Evolutionary conservation across 2,888 invertebrate genomes (phyloP), one percentile per base, ranked within the genome.

Genomic region (Conchocele bisecta): DNA sequence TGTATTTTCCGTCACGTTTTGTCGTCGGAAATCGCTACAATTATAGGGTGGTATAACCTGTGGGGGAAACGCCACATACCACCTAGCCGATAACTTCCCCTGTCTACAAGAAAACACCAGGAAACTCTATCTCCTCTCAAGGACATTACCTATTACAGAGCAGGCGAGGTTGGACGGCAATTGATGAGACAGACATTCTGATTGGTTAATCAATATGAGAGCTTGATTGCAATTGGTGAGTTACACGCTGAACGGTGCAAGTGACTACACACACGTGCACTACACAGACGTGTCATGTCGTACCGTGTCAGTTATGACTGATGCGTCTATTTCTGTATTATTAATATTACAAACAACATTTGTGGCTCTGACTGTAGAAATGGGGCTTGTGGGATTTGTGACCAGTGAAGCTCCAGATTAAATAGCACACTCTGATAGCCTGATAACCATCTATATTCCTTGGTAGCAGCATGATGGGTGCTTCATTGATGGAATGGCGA

Each of bases 131-230:
- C 56, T 59, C 22, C n/a, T 29, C 28, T 44, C 74, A 69, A 65
- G 68, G 74, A 74, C 74, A 74, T 74, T 74, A 57, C 74, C 74
- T 69, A 74, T 74, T 74, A 54, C 68, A 74, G 68, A 66, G 50
- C 17, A 20, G 9, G 33, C 17, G 20, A 13, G 20, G 35, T 15
- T 5, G 31, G 31, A 33, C 33, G 22, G n/a, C n/a, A n/a, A n/a
- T n/a, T n/a, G 15, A n/a, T 33, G 51, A n/a, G 35, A 33, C 51
- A 31, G 22, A 11, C 35, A 4, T 5, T 51, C 3, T 51, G 51
- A 33, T n/a, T 51, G 51, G 51, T 20, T 7, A 33, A 51, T 3
- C n/a, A 7, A 22, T 15, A 11, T 51, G 51, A 31, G 17, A 31
- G 15, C 17, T 51, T 31, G 35, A 33, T 51, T 31, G 51, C 33